Percentiles rank a stretch among this genome's conserved stretches.
Evolutionary conservation across 2,888 invertebrate genomes (phyloP).

Genomic region (Noctua fimbriata): DNA sequence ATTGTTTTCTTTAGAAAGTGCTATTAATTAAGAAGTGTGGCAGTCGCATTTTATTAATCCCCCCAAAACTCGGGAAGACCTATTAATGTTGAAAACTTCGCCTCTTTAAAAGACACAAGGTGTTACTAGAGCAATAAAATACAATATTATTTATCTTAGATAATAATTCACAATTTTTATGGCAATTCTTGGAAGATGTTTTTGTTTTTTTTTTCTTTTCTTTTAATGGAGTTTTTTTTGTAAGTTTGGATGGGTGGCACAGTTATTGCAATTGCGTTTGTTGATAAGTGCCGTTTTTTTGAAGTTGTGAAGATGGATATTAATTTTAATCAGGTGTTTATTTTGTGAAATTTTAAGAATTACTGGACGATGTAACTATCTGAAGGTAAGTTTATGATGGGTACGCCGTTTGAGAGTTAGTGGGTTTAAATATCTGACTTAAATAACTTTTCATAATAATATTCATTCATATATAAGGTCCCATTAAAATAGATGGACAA

Average conservation of each 20-base stretch:
- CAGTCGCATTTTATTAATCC: conserved; percentile 89
- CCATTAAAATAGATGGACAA: no score
- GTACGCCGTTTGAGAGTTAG: no score
- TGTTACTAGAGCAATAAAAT: conserved; percentile 82
- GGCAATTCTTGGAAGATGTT: conserved; percentile 74
- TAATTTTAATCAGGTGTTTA: conserved; percentile 31
- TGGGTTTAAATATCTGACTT: background rate
- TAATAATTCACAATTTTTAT: conserved; percentile 86
- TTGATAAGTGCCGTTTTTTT: conserved; percentile 45
- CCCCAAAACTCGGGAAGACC: conserved; percentile 81
- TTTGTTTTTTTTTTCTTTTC: conserved; percentile 65
- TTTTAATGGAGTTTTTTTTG: conserved; percentile 74
- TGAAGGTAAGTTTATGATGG: background rate
- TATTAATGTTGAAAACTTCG: conserved; percentile 87
- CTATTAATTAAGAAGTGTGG: conserved; percentile 89
- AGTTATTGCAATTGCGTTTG: conserved; percentile 58
- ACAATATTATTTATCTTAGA: conserved; percentile 84
- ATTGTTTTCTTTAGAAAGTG: conserved; percentile 90
- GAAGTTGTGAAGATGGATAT: conserved; percentile 15
- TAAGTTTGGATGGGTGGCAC: conserved; percentile 49
- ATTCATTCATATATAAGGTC: no score
- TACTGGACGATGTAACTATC: background rate
- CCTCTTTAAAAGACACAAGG: conserved; percentile 84
- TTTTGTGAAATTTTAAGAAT: background rate
- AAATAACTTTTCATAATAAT: background rate